These are phyloP conservation scores for Plusia festucae DNA, from an alignment of 2,888 invertebrate genomes.

Conservation along the genomic window DNA sequence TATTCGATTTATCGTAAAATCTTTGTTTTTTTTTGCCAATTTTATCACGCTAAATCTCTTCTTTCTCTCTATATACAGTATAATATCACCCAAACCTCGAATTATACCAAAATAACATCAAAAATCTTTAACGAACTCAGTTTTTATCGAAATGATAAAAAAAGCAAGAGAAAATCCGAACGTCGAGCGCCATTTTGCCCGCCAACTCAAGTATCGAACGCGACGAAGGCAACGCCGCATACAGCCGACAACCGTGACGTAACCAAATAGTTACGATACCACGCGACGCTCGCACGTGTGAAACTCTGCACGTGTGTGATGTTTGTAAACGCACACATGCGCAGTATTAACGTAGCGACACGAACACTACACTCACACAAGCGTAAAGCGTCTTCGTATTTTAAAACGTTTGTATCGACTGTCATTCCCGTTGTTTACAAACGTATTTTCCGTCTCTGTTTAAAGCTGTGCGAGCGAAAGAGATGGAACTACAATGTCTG, in stretches of 20 bases:
- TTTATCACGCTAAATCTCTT: no score
- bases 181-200: conserved; percentile 26
- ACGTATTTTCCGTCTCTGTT: background rate
- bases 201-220: conserved; percentile 5
- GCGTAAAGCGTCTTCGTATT: background rate
- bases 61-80: no score
- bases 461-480: background rate
- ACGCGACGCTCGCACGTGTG: conserved; percentile 54
- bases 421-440: background rate
- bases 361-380: background rate
- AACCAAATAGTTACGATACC: conserved; percentile 32
- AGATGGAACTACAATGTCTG: background rate
- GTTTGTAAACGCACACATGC: conserved; percentile 54
- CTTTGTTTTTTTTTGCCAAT: no score
- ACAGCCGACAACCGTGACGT: conserved; percentile 41
- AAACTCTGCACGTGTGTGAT: conserved; percentile 47
- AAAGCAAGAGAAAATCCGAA: background rate
- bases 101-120: no score
- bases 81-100: no score
- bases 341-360: background rate
- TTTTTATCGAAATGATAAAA: background rate
- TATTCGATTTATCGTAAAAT: no score
- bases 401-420: conserved; percentile 3
- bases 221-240: conserved; percentile 36
- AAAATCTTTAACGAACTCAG: no score